phyloP scores from a whole-genome alignment of 2,113 vertebrate species.

The Elgaria multicarinata region DNA sequence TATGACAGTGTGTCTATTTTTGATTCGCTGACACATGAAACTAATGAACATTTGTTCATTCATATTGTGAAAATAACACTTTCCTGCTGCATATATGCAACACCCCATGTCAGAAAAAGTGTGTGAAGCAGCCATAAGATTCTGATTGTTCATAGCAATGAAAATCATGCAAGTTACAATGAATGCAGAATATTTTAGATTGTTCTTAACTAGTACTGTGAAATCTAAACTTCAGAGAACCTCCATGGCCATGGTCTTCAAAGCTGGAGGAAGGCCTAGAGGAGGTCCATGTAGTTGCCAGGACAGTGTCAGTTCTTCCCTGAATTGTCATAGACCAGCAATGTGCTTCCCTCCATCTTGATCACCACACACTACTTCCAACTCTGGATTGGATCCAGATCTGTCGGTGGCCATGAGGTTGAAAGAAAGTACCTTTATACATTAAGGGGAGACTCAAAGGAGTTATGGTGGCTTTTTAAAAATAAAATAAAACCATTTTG shows the following conservation, averaged over 20 bases:
- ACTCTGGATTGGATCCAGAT: conserved; percentile 7
- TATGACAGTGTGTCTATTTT: background rate
- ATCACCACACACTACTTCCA: conserved; percentile 20
- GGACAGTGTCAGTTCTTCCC: conserved; percentile 19
- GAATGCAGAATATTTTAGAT: conserved; percentile 52
- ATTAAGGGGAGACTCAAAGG: background rate
- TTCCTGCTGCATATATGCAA: background rate
- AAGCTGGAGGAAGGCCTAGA: background rate
- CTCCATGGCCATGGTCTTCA: conserved; percentile 66
- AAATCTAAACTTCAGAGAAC: conserved; percentile 67
- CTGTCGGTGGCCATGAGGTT: background rate
- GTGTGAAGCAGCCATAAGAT: background rate
- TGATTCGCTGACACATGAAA: background rate
- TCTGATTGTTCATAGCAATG: conserved; percentile 45
- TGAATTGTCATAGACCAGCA: conserved; percentile 27
- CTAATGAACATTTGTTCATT: background rate
- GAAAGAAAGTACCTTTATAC: conserved; percentile 13
- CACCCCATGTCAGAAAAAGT: background rate
- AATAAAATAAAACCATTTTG: background rate
- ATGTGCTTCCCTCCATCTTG: conserved; percentile 23
- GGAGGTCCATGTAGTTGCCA: background rate
- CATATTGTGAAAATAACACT: background rate
- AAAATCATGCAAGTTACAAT: conserved; percentile 35
- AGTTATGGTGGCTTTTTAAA: background rate
- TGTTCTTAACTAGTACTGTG: conserved; percentile 67